Evolutionary conservation across 2,888 invertebrate species (phyloP).

Genomic region (Erebia palarica): DNA sequence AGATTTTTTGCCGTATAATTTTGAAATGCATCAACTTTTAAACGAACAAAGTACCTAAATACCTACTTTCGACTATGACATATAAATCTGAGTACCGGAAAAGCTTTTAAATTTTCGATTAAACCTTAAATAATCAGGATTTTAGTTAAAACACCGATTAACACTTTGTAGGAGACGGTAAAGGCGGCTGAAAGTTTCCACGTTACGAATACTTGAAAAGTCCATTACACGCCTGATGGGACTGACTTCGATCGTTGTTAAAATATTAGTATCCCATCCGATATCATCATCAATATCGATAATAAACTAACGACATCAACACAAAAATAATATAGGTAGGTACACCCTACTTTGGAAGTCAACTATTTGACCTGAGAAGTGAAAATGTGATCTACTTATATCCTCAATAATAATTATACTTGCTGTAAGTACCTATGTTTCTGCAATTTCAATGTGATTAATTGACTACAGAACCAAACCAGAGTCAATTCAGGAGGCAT

Average conservation of each 20-base stretch:
- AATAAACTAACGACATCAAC: no score
- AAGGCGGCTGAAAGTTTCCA: constrained; percentile 72
- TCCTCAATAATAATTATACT: no score
- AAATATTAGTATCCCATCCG: background rate
- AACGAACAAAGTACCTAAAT: no score
- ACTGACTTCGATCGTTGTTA: constrained; percentile 39
- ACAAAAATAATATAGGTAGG: no score
- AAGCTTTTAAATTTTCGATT: background rate
- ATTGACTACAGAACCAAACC: no score
- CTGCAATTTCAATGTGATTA: no score
- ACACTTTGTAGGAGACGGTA: constrained; percentile 75
- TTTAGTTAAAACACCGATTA: constrained; percentile 68
- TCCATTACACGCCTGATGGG: constrained; percentile 78
- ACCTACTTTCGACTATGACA: no score
- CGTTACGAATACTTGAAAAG: constrained; percentile 80
- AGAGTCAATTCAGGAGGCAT: no score
- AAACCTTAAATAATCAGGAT: background rate
- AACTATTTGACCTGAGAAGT: no score
- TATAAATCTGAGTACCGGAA: background rate
- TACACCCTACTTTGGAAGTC: no score
- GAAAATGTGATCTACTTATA: no score
- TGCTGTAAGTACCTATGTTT: no score
- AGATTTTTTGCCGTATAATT: background rate
- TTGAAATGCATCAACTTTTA: background rate
- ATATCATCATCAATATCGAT: background rate